phyloP scores from a whole-genome alignment of 2,797 vertebrate species.

The Crypturellus tataupa region DNA sequence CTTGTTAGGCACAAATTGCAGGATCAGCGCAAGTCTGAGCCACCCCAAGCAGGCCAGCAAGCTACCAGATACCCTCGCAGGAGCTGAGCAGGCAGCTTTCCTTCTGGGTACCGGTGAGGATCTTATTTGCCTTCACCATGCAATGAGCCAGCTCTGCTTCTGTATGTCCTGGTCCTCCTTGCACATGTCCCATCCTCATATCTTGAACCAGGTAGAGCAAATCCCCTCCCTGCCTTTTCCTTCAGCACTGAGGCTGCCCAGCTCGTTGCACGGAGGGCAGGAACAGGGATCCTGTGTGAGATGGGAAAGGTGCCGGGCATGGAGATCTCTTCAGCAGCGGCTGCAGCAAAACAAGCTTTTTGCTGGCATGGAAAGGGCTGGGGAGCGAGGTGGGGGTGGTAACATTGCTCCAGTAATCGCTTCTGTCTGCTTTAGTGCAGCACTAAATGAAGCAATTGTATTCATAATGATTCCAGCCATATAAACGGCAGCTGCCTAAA shows the following conservation, averaged over 20 bases:
- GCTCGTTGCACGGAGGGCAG: background rate
- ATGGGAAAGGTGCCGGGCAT: background rate
- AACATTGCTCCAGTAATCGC: background rate
- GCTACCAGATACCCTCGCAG: background rate
- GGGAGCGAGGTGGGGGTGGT: background rate
- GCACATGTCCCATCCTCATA: background rate
- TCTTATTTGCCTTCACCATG: background rate
- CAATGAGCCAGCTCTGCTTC: background rate
- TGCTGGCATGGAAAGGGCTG: background rate
- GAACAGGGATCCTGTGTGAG: background rate
- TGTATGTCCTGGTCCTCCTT: background rate
- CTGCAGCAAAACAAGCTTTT: background rate
- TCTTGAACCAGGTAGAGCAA: background rate
- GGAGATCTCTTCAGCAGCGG: background rate
- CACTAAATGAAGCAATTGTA: background rate
- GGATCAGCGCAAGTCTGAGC: background rate
- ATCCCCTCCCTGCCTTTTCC: background rate
- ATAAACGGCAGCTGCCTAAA: background rate
- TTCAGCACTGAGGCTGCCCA: background rate
- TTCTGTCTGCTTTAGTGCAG: background rate
- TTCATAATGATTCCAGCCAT: background rate
- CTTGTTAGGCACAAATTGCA: background rate
- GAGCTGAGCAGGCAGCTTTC: background rate
- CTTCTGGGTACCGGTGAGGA: accelerated
- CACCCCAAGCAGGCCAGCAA: background rate